A percentile compares a stretch with the other conserved stretches of the same genome.
Evolutionary conservation across 1,140 invertebrate species (phyloP).

Genomic region (Zaprionus davidi): DNA sequence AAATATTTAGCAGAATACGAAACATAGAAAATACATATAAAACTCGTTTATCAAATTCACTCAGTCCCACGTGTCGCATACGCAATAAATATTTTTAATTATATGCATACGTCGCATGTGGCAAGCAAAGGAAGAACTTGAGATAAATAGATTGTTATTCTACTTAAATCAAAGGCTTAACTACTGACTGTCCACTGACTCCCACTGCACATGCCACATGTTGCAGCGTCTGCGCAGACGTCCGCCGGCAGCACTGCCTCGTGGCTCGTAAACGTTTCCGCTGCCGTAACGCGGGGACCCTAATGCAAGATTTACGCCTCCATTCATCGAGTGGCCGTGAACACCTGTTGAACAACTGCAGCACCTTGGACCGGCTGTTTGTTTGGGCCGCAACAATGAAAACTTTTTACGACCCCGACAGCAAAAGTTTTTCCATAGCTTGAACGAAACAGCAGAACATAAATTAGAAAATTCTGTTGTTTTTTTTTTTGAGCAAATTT

Average conservation of each 20-base stretch:
- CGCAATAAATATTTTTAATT: not conserved
- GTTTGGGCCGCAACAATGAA: slow-evolving; percentile 48
- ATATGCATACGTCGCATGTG: not conserved
- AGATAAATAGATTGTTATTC: not conserved
- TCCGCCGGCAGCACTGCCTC: slow-evolving; percentile 7
- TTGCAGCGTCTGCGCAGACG: slow-evolving; percentile 65
- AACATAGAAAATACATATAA: not conserved
- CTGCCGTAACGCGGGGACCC: slow-evolving; percentile 48
- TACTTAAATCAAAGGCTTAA: slow-evolving; percentile 3
- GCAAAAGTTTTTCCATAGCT: slow-evolving; percentile 46
- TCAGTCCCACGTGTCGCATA: not conserved
- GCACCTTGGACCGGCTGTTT: slow-evolving; percentile 7
- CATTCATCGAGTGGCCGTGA: slow-evolving; percentile 71
- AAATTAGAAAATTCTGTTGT: slow-evolving; percentile 15
- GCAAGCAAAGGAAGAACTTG: not conserved
- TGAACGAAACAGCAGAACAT: slow-evolving; percentile 20
- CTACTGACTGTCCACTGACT: not conserved
- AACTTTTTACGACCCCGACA: slow-evolving; percentile 52
- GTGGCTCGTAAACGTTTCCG: slow-evolving; percentile 50
- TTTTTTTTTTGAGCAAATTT: slow-evolving; percentile 18
- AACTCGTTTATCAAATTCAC: not conserved
- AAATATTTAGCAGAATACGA: not conserved
- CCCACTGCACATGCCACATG: slow-evolving; percentile 46
- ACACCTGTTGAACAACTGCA: slow-evolving; percentile 66
- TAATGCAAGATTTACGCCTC: slow-evolving; percentile 78